Base-by-base conservation (phyloP, 2,113 vertebrate genomes). In the Serilophus lunatus region DNA sequence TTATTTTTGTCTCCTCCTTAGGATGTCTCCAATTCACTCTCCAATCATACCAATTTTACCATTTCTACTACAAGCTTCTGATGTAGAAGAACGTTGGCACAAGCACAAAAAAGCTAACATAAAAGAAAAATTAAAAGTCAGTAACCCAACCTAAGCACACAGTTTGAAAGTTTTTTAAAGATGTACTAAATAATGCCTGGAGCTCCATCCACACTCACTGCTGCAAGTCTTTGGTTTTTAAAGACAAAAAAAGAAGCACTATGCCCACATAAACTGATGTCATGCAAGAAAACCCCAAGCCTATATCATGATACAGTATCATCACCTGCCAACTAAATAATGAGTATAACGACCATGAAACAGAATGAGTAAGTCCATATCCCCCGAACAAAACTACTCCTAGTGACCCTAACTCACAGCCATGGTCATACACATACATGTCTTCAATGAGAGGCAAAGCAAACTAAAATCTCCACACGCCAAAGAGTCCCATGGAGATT, bases 401-500 rank as follows among this genome's bases (percentile, higher is more conserved):
- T 44, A 50, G 65, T 7, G 44, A 54, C 42, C 16, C 31, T 54
- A 71, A n/a, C 47, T 82, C 33, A 31, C 12, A 51, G 10, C 12
- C 47, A 17, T 1, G 17, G 24, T 66, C 33, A 23, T 18, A 36
- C 2, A 2, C 9, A 14, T 33, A 53, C 1, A 3, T 24, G 42
- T 13, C 38, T n/a, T 36, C 51, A 72, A 24, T 6, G 7, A 54
- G 14, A 38, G 14, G 23, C 35, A 54, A 82, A 38, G 28, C 8
- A 36, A 54, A 51, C 14, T 18, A 35, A 53, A 28, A 63, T 33
- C 53, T 66, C 28, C 11, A 82, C 7, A 3, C 13, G 6, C n/a
- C 70, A 28, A 65, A 50, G 25, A 16, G 54, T 47, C 20, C 33
- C 17, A 78, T 38, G 8, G 28, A 56, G 68, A 47, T 28, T 40